phyloP scores from a whole-genome alignment of 2,113 vertebrate species.

The Zingel zingel region DNA sequence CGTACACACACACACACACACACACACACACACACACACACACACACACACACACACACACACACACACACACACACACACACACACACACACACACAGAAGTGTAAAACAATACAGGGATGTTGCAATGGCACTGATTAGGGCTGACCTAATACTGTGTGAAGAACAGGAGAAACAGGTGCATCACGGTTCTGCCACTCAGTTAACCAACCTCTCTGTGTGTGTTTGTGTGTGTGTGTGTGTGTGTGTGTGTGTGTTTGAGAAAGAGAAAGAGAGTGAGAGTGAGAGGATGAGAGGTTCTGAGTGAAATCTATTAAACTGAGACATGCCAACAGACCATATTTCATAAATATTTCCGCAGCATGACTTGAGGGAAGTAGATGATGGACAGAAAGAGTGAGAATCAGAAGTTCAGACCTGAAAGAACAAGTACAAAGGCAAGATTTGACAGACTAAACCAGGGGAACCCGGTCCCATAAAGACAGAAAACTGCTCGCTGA shows the following conservation, averaged over 20 bases:
- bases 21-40: slow-evolving; percentile 8
- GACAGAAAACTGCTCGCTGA: slow-evolving; percentile 40
- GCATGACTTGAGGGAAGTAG: slow-evolving; percentile 12
- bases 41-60: neutral
- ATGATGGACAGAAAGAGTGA: slow-evolving; percentile 48
- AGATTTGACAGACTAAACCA: slow-evolving; percentile 51
- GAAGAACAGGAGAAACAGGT: slow-evolving; percentile 36
- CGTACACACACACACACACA: slow-evolving; percentile 32
- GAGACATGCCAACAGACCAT: slow-evolving; percentile 21
- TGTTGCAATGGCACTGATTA: slow-evolving; percentile 22
- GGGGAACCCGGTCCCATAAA: slow-evolving; percentile 38
- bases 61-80: neutral
- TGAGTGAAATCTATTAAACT: slow-evolving; percentile 37
- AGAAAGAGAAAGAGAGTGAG: neutral
- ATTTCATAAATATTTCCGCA: slow-evolving; percentile 53
- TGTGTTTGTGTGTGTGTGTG: slow-evolving; percentile 21
- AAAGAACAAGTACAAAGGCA: slow-evolving; percentile 27
- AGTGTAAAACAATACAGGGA: slow-evolving; percentile 16
- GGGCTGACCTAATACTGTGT: slow-evolving; percentile 18
- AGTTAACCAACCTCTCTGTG: slow-evolving; percentile 34
- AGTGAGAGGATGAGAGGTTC: neutral
- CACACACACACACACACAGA: neutral
- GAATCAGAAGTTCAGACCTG: slow-evolving; percentile 26
- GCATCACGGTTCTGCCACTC: neutral
- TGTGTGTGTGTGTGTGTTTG: neutral